Percentiles rank a stretch among this genome's conserved stretches.
Conservation (phyloP, 2,113 vertebrate species). For the Anguilla japonica region DNA sequence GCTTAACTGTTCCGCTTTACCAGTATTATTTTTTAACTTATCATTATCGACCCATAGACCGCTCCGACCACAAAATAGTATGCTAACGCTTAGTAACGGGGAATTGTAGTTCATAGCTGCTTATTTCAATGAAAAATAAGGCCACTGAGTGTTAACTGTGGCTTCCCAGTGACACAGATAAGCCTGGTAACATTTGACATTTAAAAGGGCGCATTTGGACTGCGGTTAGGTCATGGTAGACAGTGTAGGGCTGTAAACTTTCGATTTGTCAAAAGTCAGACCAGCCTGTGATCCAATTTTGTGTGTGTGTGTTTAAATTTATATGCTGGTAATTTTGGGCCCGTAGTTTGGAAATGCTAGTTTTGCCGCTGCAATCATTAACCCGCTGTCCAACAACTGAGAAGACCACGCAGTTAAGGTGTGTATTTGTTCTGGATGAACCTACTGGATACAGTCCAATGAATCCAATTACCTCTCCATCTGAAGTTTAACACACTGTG, state of each 20-base stretch:
- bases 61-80: too few relatives aligned
- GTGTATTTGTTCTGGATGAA: background rate
- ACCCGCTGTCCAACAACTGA: background rate
- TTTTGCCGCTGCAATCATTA: background rate
- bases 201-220: background rate
- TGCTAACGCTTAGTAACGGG: too few relatives aligned
- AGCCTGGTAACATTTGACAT: background rate
- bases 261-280: background rate
- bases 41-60: too few relatives aligned
- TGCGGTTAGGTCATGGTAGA: background rate
- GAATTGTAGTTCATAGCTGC: too few relatives aligned
- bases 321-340: background rate
- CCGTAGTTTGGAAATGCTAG: background rate
- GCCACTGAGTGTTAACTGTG: too few relatives aligned
- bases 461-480: background rate
- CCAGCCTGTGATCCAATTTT: background rate
- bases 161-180: background rate
- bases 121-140: too few relatives aligned
- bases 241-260: background rate
- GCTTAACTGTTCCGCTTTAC: too few relatives aligned
- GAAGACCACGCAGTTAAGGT: background rate
- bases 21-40: too few relatives aligned
- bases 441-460: background rate
- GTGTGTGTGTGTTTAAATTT: background rate
- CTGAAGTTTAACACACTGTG: conserved; percentile 13